These are phyloP conservation scores for Coryphaenoides rupestris DNA, from an alignment of 2,113 vertebrate species.

Conservation along the genomic window DNA sequence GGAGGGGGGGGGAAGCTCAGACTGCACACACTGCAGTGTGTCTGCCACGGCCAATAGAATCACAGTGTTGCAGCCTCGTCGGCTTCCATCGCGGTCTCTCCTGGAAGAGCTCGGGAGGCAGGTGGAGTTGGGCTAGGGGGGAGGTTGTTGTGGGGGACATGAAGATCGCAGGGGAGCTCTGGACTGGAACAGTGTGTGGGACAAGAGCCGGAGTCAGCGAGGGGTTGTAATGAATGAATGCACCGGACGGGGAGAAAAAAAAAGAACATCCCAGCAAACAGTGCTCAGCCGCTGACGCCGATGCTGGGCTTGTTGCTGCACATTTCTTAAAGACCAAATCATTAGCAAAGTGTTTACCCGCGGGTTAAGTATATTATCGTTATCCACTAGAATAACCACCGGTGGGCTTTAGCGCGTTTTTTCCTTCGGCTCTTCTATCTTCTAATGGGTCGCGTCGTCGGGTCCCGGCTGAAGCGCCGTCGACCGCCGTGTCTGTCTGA, in stretches of 20 bases:
- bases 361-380: slow-evolving; percentile 24
- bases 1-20: no score
- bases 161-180: no score
- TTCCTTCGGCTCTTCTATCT: background rate
- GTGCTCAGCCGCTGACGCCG: background rate
- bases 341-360: slow-evolving; percentile 19
- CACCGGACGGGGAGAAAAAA: slow-evolving; percentile 1
- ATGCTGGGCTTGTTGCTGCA: background rate
- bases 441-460: slow-evolving; percentile 15
- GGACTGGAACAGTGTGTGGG: no score
- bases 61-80: no score
- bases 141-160: no score
- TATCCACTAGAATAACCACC: slow-evolving; percentile 30
- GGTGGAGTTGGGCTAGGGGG: no score
- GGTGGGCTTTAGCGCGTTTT: background rate
- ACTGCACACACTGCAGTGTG: no score
- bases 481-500: no score
- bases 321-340: background rate
- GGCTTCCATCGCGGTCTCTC: no score
- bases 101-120: no score
- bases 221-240: slow-evolving; percentile 11
- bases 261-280: no score
- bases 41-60: no score
- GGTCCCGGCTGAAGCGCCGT: background rate
- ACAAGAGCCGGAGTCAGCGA: background rate